Evolutionary conservation across 2,797 vertebrate species (phyloP).

Genomic region (Chelon auratus): DNA sequence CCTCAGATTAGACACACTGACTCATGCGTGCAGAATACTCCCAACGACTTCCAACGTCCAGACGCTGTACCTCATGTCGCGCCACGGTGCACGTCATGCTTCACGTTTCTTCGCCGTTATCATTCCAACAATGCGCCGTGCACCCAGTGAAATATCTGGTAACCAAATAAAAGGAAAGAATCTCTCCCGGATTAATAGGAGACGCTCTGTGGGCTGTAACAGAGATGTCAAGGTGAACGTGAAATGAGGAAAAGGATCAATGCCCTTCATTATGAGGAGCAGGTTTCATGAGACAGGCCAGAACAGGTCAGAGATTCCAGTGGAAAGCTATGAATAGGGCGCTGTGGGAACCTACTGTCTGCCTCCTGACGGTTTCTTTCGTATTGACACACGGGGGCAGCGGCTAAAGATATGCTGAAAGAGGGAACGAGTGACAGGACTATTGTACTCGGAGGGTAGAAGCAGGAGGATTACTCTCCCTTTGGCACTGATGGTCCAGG

Average conservation of each 20-base stretch:
- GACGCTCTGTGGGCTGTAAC: constrained; percentile 64
- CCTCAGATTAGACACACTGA: constrained; percentile 58
- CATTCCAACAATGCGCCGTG: constrained; percentile 18
- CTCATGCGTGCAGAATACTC: constrained; percentile 15
- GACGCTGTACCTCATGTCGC: constrained; percentile 7
- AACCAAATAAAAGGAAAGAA: constrained; percentile 53
- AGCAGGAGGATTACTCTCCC: constrained; percentile 75
- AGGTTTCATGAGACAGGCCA: constrained; percentile 77
- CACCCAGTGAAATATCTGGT: constrained; percentile 46
- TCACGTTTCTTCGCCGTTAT: constrained; percentile 45
- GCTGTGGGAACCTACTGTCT: constrained; percentile 75
- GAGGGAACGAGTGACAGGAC: constrained; percentile 74
- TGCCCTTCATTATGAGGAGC: constrained; percentile 76
- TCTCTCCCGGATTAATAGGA: constrained; percentile 56
- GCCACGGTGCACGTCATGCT: constrained; percentile 15
- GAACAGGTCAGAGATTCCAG: constrained; percentile 80
- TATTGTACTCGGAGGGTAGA: constrained; percentile 65
- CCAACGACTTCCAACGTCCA: constrained; percentile 35
- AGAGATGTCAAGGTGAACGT: constrained; percentile 76
- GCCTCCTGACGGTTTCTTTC: constrained; percentile 62
- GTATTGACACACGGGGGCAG: constrained; percentile 70
- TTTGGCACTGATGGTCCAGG: constrained; percentile 64
- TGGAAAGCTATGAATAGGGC: constrained; percentile 75
- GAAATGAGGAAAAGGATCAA: constrained; percentile 72
- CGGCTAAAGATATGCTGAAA: constrained; percentile 67